A percentile compares a stretch with the other conserved stretches of the same genome.
Conservation (phyloP, 1,140 invertebrate species). For the Grapholita molesta region DNA sequence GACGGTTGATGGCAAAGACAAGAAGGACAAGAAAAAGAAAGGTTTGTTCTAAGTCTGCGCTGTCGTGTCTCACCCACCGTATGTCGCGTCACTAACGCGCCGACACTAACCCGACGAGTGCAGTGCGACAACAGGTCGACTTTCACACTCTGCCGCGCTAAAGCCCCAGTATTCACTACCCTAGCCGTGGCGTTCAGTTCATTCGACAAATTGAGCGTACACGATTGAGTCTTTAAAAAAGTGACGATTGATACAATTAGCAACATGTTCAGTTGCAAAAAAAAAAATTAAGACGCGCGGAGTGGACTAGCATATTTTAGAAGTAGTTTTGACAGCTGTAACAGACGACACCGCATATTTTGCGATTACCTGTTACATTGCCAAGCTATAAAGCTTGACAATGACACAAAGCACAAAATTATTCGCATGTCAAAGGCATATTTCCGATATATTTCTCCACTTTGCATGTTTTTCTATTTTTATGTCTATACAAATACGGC, state of each 20-base stretch:
- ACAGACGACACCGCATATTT: neutral
- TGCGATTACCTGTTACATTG: neutral
- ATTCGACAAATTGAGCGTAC: neutral
- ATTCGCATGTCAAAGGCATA: neutral
- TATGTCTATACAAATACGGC: neutral
- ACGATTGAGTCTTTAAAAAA: neutral
- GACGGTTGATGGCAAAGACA: conserved; percentile 76
- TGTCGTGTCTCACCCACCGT: conserved; percentile 65
- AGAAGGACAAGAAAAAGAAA: conserved; percentile 79
- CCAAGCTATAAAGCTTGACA: neutral
- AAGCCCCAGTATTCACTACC: neutral
- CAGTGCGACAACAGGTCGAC: neutral
- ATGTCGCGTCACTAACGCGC: conserved; percentile 62
- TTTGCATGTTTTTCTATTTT: neutral
- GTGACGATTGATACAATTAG: neutral
- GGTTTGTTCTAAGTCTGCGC: conserved; percentile 74
- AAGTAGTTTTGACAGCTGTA: neutral
- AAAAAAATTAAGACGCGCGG: neutral
- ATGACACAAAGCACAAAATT: too few relatives aligned
- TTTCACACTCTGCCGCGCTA: neutral
- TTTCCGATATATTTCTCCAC: neutral
- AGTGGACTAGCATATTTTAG: neutral
- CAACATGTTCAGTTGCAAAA: neutral
- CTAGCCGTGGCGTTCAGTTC: neutral
- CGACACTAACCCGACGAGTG: conserved; percentile 18